Evolutionary conservation across 1,140 invertebrate species (phyloP), one percentile per base, ranked within the genome.

Genomic region (Bathynomus jamesi): DNA sequence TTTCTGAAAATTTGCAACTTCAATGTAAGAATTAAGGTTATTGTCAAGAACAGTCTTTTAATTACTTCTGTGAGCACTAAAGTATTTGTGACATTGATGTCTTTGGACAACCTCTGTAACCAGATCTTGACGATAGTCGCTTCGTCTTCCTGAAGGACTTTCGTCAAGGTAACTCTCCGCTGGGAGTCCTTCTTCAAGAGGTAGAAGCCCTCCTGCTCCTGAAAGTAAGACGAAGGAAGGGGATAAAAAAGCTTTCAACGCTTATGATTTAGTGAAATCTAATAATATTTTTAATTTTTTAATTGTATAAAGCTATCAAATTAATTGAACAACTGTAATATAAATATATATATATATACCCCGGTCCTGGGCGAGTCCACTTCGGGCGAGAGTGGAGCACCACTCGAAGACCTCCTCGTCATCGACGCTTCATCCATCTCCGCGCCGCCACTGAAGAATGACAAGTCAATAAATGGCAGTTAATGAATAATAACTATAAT

Each of bases 181-280:
- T 99, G 96, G 4, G 94, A 97, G 80, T 99, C 96, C 82, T 99
- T 99, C 81, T 98, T 96, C 7, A 98, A 83, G 65, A 98, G 83
- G 83, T 97, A 99, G 81, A 99, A 98, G 0, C 93, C 92, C 81
- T 94, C 93, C 62, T 90, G 88, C 82, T 95, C 91, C 60, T 81
- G 76, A 17, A 69, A 65, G 17, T 27, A 7, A 31, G 30, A 10
- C 67, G 28, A 21, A n/a, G 7, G 13, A 8, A 4, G 29, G 28
- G 13, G 21, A 72, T 53, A 13, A 69, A 17, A 29, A 24, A n/a
- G 28, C 40, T 27, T 66, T 66, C 30, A 13, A 31, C 0, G 40
- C 3, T n/a, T 66, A 4, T 11, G 0, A 24, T n/a, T 66, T 17
- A 30, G 8, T 17, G n/a, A n/a, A n/a, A 27, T 28, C 28, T 28